Evolutionary conservation across 2,888 invertebrate genomes (phyloP), one percentile per base, ranked within the genome.

Genomic region (Iphiclides podalirius): DNA sequence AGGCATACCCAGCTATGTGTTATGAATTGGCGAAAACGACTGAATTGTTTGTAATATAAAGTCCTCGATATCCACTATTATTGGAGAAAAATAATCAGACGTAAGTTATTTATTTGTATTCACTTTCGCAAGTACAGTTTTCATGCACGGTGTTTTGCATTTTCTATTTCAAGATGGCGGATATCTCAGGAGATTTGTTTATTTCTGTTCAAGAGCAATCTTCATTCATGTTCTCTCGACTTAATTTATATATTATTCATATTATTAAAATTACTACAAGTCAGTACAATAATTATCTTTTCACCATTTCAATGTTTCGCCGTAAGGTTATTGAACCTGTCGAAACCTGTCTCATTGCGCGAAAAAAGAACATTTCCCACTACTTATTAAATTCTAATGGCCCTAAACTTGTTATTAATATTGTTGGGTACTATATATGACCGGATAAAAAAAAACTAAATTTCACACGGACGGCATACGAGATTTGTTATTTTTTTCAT

Each of bases 161-260:
- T 46, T 52, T 28, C 37, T 53, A 58, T 60, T 66, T 33, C 83
- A 86, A 86, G 70, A 86, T 86, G 86, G 86, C 86, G 75, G 76
- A 72, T 62, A 48, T 55, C 57, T 61, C 54, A 53, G 61, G 55
- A 59, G 58, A 59, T 66, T 67, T 68, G 61, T 71, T 66, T 75
- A 72, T 72, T 73, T 72, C 70, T 69, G 44, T 33, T 38, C 28
- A 12, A 11, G n/a, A 69, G 63, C 66, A 64, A 61, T 44, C 64
- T 64, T 58, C 53, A 49, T 44, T 56, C 53, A 53, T 53, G 3
- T 26, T 26, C 26, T 8, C 6, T 8, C 9, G 1, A 26, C 9
- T 9, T 1, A 6, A 26, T 9, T 8, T 26, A 2, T 2, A 2
- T 26, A 1, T 8, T 8, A 26, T 26, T 26, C 26, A 9, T 20